Evolutionary conservation across 2,888 invertebrate genomes (phyloP), one percentile per base, ranked within the genome.

Genomic region (Euzetes globulus): DNA sequence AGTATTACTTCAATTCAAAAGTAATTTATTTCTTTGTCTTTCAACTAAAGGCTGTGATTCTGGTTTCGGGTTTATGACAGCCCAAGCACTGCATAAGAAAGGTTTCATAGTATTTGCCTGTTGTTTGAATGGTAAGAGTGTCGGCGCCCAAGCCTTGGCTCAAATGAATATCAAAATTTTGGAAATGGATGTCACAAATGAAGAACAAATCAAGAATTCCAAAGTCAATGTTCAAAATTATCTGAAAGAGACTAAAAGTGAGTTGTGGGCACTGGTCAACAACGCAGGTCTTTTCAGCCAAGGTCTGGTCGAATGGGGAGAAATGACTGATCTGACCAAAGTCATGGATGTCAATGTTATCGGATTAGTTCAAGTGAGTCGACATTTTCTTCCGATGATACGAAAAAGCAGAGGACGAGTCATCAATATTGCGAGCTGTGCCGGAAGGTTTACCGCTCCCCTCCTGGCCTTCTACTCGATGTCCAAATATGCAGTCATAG

Each of bases 401-500:
- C 29, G 73, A 17, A 45, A 7, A 11, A 47, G 25, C 15, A 25
- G n/a, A 1, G 84, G 84, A 41, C 79, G 84, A 58, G 80, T 84
- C 55, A 78, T 84, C 6, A 83, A 83, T 65, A 80, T 83, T 1
- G 81, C 82, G 15, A 82, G 82, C 77, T 81, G 82, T 7, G 80
- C 82, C 71, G 84, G 83, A 19, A 77, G 81, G 37, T 75, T 82
- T 37, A 80, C 83, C 0, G 82, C 83, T 77, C 79, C 84, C 41
- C 83, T 84, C 2, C 78, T 83, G 29, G 83, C 83, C 47, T 83
- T 83, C 19, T 84, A 84, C 77, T 82, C 82, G 9, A 84, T 84
- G 13, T 82, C 83, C 63, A 84, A 84, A 79, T 83, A 83, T 78
- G 84, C 83, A 77, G 79, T 84, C 55, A 84, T 84, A 75, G 83